Base-by-base conservation (phyloP, 2,113 vertebrate genomes). In the Bombycilla garrulus region DNA sequence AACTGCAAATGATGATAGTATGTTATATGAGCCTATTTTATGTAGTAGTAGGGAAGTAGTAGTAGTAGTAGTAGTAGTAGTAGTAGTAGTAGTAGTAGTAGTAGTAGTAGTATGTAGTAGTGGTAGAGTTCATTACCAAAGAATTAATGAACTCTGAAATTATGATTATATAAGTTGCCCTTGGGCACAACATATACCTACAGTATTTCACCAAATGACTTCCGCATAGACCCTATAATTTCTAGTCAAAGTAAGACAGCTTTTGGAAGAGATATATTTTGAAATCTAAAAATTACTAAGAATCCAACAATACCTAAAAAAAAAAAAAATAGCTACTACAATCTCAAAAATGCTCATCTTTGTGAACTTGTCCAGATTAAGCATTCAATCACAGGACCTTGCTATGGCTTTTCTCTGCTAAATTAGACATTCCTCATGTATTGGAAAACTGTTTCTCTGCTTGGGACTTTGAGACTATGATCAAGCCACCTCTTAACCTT, bases 401-500 rank as follows among this genome's bases (percentile, higher is more conserved):
- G 53, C 50, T 76, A 57, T 40, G 54, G 61, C 15, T 54, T 94
- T 92, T 76, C 16, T 54, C 79, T 83, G 38, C 25, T 91, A 84
- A 92, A 87, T 84, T 69, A 77, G 58, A 82, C 31, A 92, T 80
- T 86, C 38, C 4, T 9, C 2, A 0, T 61, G 25, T 69, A 53
- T 15, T 79, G n/a, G 74, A 90, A 95, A 93, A 91, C 38, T 57
- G 16, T 82, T 91, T 76, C 70, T 85, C 62, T 62, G 22, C 40
- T 79, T 82, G 66, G 73, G 65, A 72, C 72, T 86, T 85, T 76
- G 51, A 93, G 72, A 66, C 69, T 64, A 44, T 40, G 77, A 79
- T 81, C 91, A 90, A 82, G 58, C 42, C 87, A 93, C 62, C 89
- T 79, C 86, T 92, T 92, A 92, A 96, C 91, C 73, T 89, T 81